Base-by-base conservation (phyloP, 23 tunicate genomes). In the Trididemnum nubilum region DNA sequence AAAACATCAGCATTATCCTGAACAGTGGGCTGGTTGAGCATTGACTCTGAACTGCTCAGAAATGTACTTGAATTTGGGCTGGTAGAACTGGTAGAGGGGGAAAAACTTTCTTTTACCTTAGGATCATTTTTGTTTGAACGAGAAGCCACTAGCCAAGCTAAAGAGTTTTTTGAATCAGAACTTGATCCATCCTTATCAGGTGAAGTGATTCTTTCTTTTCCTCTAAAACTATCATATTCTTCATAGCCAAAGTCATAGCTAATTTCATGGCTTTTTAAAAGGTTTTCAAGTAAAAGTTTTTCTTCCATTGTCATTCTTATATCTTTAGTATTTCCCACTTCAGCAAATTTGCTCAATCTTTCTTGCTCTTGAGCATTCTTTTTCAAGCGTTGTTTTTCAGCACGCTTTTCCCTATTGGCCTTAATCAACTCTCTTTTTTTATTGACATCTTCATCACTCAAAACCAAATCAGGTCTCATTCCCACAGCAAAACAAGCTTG, bases 401-500 rank as follows among this genome's bases (percentile, higher is more conserved):
- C 64, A 4, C 86, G 86, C 51, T 84, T 83, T 38, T 87, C 92
- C 54, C 98, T 37, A 76, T 93, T 93, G 9, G 30, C 51, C 33
- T 77, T 72, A 25, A 94, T 94, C 49, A 95, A 64, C 34, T 90
- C 92, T 22, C 95, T 64, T 75, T 95, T 95, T 64, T 83, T 83
- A 64, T 82, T 79, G 33, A 95, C 95, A 65, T 87, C 89, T 52
- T 86, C 96, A 70, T 95, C 99, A 87, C 87, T 83, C 71, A 95
- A 75, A 40, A 95, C 88, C 36, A 90, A 67, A 38, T 71, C 61
- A 23, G 92, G 65, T n/a, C 85, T 75, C 98, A 93, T 93, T 58
- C 98, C 98, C 30, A 87, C 85, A 30, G 39, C 77, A 35, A 89
- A 66, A 73, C 99, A 95, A 1, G 90, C 89, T 19, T 90, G 77